Conservation (phyloP, 2,888 invertebrate genomes). For the Tachystola acroxantha region DNA sequence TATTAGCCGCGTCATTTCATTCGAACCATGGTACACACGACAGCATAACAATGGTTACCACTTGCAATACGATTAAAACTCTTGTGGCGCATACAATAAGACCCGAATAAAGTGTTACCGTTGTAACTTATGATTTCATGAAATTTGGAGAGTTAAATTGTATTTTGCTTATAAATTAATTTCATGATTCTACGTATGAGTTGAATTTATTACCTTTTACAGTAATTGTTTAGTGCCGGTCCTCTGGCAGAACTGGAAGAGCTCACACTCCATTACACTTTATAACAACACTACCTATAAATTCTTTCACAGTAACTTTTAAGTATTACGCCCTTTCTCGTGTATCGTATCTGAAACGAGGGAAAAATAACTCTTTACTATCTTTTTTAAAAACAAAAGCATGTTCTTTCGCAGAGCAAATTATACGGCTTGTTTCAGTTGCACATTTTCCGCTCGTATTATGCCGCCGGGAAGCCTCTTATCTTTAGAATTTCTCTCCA, state of each 20-base stretch:
- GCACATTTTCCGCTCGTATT: background rate
- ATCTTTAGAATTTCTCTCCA: too few relatives aligned
- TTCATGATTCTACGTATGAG: too few relatives aligned
- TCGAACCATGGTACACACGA: too few relatives aligned
- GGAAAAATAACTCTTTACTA: conserved; percentile 39
- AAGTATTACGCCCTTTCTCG: conserved; percentile 25
- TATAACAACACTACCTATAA: conserved; percentile 14
- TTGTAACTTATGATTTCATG: too few relatives aligned
- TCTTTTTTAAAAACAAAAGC: conserved; percentile 5
- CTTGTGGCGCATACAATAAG: too few relatives aligned
- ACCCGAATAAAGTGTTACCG: too few relatives aligned
- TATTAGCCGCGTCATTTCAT: too few relatives aligned
- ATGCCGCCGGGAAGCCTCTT: too few relatives aligned
- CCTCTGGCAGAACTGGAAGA: conserved; percentile 34
- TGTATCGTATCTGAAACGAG: conserved; percentile 58
- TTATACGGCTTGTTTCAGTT: conserved; percentile 8
- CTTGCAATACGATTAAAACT: too few relatives aligned
- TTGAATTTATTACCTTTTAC: conserved; percentile 51
- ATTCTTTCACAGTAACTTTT: conserved; percentile 27
- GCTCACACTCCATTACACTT: conserved; percentile 49
- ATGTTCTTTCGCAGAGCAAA: conserved; percentile 24
- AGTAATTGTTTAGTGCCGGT: conserved; percentile 34
- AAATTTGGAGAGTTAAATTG: too few relatives aligned
- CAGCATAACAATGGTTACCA: too few relatives aligned
- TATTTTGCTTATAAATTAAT: too few relatives aligned